These are phyloP conservation scores for Cliona cf. orientalis DNA, from an alignment of 37 sponge, comb jelly and placozoan genomes.

Conservation along the genomic window DNA sequence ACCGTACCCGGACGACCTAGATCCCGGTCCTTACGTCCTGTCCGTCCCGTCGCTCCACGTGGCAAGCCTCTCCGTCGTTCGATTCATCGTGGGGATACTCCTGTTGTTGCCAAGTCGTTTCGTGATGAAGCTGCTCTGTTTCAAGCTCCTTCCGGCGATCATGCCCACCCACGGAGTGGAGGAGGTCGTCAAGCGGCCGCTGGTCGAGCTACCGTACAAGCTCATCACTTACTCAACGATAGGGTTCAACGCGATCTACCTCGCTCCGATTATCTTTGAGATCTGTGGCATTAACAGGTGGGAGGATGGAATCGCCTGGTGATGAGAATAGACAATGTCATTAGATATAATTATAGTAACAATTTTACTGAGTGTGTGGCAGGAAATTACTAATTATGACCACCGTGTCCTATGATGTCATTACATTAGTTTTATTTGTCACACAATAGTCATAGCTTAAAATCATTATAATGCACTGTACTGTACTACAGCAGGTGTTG, in stretches of 20 bases:
- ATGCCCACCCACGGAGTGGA: constrained; percentile 84
- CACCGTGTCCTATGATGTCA: too few relatives aligned
- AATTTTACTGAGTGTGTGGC: too few relatives aligned
- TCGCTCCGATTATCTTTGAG: constrained; percentile 44
- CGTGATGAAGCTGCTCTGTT: constrained; percentile 85
- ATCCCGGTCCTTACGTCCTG: constrained; percentile 50
- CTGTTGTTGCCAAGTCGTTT: constrained; percentile 78
- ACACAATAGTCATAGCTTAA: too few relatives aligned
- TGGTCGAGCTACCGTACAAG: constrained; percentile 91
- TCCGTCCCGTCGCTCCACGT: constrained; percentile 39
- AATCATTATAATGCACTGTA: too few relatives aligned
- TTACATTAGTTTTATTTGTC: too few relatives aligned
- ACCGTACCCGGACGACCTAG: constrained; percentile 61
- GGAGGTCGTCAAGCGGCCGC: constrained; percentile 70
- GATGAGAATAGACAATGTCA: too few relatives aligned
- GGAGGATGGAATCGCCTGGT: constrained; percentile 7
- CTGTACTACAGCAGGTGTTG: too few relatives aligned
- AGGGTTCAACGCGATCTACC: constrained; percentile 71
- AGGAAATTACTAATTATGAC: too few relatives aligned
- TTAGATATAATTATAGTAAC: too few relatives aligned
- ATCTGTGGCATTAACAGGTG: constrained; percentile 53
- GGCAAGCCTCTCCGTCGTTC: constrained; percentile 50
- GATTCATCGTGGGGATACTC: constrained; percentile 82
- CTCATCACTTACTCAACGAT: constrained; percentile 77
- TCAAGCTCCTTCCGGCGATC: constrained; percentile 77